A percentile compares a stretch with the other conserved stretches of the same genome.
Conservation (phyloP, 64 coral and sea anemone genomes). For the Trachythela sp. region DNA sequence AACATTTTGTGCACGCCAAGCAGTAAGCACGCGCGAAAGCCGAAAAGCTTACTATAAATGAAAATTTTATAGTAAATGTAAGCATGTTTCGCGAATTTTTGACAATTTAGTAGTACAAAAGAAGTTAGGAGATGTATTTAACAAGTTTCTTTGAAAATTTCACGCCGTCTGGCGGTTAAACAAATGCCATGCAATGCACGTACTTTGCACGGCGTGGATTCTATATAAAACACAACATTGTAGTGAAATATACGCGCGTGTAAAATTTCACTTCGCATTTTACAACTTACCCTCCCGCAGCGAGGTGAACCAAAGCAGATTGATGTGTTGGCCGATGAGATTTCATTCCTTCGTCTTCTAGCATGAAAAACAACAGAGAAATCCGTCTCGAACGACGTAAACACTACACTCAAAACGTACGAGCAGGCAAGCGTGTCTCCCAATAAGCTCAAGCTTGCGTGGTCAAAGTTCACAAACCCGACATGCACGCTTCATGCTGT, state of each 20-base stretch:
- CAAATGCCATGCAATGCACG: too few relatives aligned
- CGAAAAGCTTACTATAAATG: not conserved
- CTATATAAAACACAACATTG: too few relatives aligned
- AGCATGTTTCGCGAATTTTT: not conserved
- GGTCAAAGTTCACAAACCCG: constrained; percentile 9
- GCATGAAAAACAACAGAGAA: not conserved
- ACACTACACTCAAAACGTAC: not conserved
- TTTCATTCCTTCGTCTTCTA: not conserved
- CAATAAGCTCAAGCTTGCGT: not conserved
- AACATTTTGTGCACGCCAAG: too few relatives aligned
- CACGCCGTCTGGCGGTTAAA: not conserved
- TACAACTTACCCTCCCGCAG: constrained; percentile 4
- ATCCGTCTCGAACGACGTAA: not conserved
- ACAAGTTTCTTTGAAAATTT: not conserved
- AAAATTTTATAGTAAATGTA: not conserved
- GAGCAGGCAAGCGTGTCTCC: not conserved
- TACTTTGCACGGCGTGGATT: too few relatives aligned
- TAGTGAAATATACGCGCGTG: too few relatives aligned
- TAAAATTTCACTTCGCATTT: not conserved
- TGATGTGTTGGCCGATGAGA: not conserved
- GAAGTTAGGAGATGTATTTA: not conserved
- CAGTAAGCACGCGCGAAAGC: too few relatives aligned
- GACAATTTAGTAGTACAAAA: not conserved
- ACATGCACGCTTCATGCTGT: not conserved
- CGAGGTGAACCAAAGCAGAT: not conserved